Base-by-base conservation (phyloP, 2,797 vertebrate genomes). In the Phyllotis vaccarum region DNA sequence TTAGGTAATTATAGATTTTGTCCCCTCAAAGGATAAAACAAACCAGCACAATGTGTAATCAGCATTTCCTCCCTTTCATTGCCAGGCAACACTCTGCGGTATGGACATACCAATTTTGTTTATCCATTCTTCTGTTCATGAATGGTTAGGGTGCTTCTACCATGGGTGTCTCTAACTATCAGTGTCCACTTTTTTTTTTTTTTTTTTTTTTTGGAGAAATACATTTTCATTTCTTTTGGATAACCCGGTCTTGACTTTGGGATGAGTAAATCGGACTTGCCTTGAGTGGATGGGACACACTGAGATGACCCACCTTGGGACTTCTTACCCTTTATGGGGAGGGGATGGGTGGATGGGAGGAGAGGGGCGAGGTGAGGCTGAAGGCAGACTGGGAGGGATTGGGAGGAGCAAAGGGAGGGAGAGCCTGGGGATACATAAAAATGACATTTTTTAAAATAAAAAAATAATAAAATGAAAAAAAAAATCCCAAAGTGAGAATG, bases 161-260 rank as follows among this genome's bases (percentile, higher is more conserved):
- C 54, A 74, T 91, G 78, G 31, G 34, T 8, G 64, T 68, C 78
- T 72, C 2, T 54, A 74, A 89, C 46, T 91, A 64, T 56, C n/a
- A 52, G 31, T 31, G 3, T 49, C 43, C 52, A 64, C 1, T 17
- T 76, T 62, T 27, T n/a, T n/a, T n/a, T 86, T 90, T 90, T 81
- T 10, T 37, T 27, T 80, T 66, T 66, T 90, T 90, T 90, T 82
- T 11, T 34, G 54, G 72, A 68, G 22, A 34, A 2, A 5, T 85
- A 14, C 58, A 54, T 87, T 86, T 82, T 95, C 2, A 27, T 93
- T 93, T 94, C 34, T 94, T 62, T 85, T 70, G 72, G 37, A 16
- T 89, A 10, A 78, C 34, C 54, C n/a, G n/a, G n/a, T n/a, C n/a
- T n/a, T n/a, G n/a, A n/a, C n/a, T n/a, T n/a, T n/a, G n/a, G n/a